phyloP scores from a whole-genome alignment of 2,888 invertebrate genomes.

The Polymixis lichenea region DNA sequence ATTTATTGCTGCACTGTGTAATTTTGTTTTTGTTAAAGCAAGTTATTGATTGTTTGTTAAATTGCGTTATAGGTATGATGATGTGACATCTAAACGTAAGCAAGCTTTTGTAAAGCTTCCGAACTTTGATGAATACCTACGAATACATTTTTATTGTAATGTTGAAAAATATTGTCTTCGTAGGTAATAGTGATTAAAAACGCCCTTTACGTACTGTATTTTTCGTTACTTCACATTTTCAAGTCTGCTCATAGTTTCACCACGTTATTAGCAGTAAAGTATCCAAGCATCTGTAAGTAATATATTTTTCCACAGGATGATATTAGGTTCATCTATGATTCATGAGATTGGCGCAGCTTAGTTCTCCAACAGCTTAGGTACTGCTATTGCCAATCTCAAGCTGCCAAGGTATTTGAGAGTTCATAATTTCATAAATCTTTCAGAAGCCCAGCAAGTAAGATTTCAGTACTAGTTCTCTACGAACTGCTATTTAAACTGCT shows the following conservation, averaged over 20 bases:
- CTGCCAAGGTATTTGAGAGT: neutral
- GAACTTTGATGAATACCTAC: neutral
- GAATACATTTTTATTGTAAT: no score
- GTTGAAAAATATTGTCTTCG: neutral
- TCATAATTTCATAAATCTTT: neutral
- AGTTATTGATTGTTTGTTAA: constrained; percentile 14
- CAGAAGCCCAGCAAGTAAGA: neutral
- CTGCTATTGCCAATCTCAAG: neutral
- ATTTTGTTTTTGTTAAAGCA: constrained; percentile 24
- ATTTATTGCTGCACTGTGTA: constrained; percentile 50
- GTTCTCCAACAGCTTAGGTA: neutral
- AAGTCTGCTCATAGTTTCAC: no score
- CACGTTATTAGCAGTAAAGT: neutral
- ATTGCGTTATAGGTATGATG: neutral
- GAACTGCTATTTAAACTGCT: no score
- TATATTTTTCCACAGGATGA: neutral
- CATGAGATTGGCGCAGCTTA: neutral
- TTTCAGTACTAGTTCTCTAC: neutral
- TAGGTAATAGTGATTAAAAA: neutral
- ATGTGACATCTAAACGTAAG: neutral
- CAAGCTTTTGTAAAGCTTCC: constrained; percentile 1
- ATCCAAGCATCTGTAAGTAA: neutral
- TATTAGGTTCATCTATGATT: neutral
- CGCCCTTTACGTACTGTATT: accelerated
- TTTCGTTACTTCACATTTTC: neutral